A percentile compares a stretch with the other conserved stretches of the same genome.
Conservation (phyloP, 2,888 invertebrate genomes). For the Machimus atricapillus region DNA sequence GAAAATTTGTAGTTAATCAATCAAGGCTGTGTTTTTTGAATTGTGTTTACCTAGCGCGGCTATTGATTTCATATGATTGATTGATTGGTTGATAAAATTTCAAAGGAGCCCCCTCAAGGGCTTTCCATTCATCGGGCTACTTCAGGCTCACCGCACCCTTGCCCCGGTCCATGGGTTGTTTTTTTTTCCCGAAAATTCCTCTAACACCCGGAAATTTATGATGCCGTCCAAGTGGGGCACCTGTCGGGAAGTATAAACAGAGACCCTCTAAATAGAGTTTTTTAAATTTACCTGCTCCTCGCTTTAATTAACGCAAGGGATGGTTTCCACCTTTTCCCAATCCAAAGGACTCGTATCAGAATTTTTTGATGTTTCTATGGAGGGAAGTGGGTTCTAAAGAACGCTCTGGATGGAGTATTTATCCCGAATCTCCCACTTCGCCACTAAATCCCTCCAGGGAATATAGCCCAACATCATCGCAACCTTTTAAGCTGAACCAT, state of each 20-base stretch:
- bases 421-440: background rate
- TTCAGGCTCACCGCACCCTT: background rate
- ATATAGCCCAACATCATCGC: background rate
- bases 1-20: slow-evolving; percentile 46
- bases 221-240: background rate
- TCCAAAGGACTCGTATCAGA: background rate
- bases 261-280: background rate
- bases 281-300: background rate
- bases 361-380: background rate
- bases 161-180: background rate
- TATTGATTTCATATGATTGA: slow-evolving; percentile 45
- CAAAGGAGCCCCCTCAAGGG: background rate
- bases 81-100: slow-evolving; percentile 37
- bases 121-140: background rate
- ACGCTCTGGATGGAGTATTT: background rate
- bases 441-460: background rate
- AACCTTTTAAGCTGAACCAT: background rate
- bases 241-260: background rate
- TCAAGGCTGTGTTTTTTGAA: slow-evolving; percentile 43
- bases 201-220: background rate
- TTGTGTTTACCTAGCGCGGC: slow-evolving; percentile 43
- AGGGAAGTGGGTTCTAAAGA: background rate
- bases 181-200: background rate
- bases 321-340: background rate
- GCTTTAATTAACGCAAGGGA: background rate